Evolutionary conservation across 2,113 vertebrate species (phyloP), one percentile per base, ranked within the genome.

Genomic region (Gopherus flavomarginatus): DNA sequence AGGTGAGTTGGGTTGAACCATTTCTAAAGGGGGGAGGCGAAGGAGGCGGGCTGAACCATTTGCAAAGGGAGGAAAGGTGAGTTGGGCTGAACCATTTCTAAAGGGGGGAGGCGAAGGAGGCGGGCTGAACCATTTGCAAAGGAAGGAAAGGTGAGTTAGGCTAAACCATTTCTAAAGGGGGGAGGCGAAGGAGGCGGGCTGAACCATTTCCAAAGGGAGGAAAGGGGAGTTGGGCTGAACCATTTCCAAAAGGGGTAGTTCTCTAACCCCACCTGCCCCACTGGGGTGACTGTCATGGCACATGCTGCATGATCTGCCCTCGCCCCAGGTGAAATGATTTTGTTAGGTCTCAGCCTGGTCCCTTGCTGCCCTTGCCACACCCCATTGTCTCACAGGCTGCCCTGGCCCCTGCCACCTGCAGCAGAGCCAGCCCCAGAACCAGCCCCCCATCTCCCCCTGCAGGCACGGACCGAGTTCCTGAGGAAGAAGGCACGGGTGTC

Each of bases 401-500:
- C 21, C 50, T n/a, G 38, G 3, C 31, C 29, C 57, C 38, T 24
- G 7, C 3, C 22, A 19, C 29, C 52, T 24, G 31, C 21, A 27
- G 35, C 5, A 4, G n/a, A 69, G 35, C 8, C 31, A 49, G 26
- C 19, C 22, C 44, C 86, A 54, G 2, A 1, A 1, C 14, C 26
- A 24, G 29, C 83, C 22, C 50, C 29, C 22, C 49, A 1, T 53
- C 21, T 42, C 50, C 44, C 62, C 53, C 49, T 91, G 52, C 95
- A 99, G 99, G 99, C 99, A 38, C 98, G 99, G 53, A 99, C 99
- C 8, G 98, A 99, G 29, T 98, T 97, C 95, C 97, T 99, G 19
- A 98, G 99, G 83, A 98, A 97, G 65, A 99, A 98, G 96, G 94
- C 99, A 47, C 95, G 98, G 42, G 97, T 89, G 77, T 97, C 83